Evolutionary conservation across 2,113 vertebrate species (phyloP), one percentile per base, ranked within the genome.

Genomic region (Emydocephalus ijimae): DNA sequence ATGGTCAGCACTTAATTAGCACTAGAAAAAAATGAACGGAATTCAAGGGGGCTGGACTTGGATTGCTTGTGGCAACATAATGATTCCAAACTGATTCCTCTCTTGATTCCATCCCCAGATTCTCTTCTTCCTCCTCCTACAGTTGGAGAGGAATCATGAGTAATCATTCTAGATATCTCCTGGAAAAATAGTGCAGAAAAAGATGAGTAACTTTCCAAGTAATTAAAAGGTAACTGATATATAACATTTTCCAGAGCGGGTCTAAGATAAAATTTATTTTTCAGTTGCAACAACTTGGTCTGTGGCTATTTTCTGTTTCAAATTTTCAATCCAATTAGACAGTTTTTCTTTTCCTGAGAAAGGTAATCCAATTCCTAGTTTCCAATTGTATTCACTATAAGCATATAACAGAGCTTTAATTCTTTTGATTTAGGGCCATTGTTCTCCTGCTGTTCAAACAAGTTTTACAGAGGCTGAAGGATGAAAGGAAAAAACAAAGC

Each of bases 201-300:
- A 21, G 87, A 92, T 59, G 24, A 92, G 23, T 45, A 95, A 59
- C 52, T 92, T 87, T 54, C 86, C 24, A 92, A 91, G 92, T n/a
- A 85, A 81, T 34, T 23, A 61, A 59, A 45, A 88, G 2, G 0
- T 90, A 48, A 56, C 89, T 92, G 86, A 94, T 29, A 85, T 90
- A 95, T 92, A 90, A 54, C 0, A 95, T 95, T 91, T 55, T 5
- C 56, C 11, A 74, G 48, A 61, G 90, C 87, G 93, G 92, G 54
- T 1, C 64, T 50, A 90, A 91, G 20, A 90, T 54, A 45, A 95
- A 93, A 91, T 93, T 90, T 54, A 34, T 94, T 96, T 93, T 88
- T 43, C 90, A 94, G 85, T 94, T 91, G 34, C 93, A 94, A 81
- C 93, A 93, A 48, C 59, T 92, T 59, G 89, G 85, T 50, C 94